These are phyloP conservation scores for Barnardius zonarius DNA, from an alignment of 2,113 vertebrate species.

Conservation along the genomic window DNA sequence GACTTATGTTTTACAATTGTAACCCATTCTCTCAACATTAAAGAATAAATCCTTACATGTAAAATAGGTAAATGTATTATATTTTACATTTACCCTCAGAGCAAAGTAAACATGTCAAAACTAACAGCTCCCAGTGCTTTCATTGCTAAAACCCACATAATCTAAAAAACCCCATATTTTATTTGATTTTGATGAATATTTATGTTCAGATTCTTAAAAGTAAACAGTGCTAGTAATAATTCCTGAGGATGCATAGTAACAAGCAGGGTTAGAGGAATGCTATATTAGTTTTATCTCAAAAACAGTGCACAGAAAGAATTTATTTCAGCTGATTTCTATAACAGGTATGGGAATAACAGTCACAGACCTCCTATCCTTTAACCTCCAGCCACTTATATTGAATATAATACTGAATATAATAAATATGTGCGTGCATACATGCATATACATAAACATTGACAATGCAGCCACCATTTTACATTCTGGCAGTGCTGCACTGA, in stretches of 20 bases:
- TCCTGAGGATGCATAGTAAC: not conserved
- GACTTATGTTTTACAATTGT: not conserved
- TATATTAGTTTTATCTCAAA: not conserved
- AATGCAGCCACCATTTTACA: not conserved
- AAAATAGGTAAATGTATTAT: not conserved
- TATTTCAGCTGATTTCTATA: not conserved
- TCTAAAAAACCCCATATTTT: not conserved
- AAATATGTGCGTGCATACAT: rapidly evolving
- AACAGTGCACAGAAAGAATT: not conserved
- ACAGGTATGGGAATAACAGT: conserved; percentile 2
- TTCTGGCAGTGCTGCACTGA: not conserved
- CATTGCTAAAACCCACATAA: not conserved
- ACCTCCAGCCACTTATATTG: not conserved
- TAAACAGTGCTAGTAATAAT: not conserved
- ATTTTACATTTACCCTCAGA: not conserved
- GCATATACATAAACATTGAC: not conserved
- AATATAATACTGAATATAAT: not conserved
- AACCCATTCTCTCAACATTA: not conserved
- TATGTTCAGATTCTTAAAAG: conserved; percentile 4
- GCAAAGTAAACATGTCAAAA: conserved; percentile 16
- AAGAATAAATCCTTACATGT: not conserved
- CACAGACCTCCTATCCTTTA: not conserved
- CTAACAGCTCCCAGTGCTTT: not conserved
- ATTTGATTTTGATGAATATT: conserved; percentile 32
- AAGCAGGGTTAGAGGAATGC: not conserved